Percentiles rank a stretch among this genome's conserved stretches.
phyloP scores from a whole-genome alignment of 2,888 invertebrate genomes.

The Rhagium mordax region DNA sequence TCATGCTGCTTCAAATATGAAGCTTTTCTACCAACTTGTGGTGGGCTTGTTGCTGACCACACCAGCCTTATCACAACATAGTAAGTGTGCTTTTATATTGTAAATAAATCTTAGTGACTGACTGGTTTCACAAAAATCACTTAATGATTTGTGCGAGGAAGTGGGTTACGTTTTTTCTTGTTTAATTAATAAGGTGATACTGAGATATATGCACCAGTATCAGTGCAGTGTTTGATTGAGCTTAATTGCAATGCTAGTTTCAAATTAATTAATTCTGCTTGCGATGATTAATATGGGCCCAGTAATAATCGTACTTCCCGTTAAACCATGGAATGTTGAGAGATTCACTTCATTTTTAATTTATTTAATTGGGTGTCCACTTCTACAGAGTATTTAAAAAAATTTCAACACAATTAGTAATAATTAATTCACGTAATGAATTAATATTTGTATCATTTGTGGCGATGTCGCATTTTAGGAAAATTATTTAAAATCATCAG shows the following conservation, averaged over 20 bases:
- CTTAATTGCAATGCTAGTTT: background rate
- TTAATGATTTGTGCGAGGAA: too few relatives aligned
- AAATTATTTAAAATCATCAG: too few relatives aligned
- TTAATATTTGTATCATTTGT: too few relatives aligned
- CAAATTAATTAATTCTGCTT: background rate
- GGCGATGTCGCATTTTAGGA: too few relatives aligned
- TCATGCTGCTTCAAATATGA: constrained; percentile 39
- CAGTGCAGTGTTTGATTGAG: background rate
- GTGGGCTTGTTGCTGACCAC: constrained; percentile 36
- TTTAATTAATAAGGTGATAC: too few relatives aligned
- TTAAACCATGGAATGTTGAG: background rate
- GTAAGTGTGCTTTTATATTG: constrained; percentile 36
- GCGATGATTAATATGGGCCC: background rate
- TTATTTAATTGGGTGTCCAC: too few relatives aligned
- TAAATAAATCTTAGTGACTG: too few relatives aligned
- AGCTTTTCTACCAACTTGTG: constrained; percentile 31
- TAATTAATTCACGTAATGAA: too few relatives aligned
- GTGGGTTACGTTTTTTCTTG: too few relatives aligned
- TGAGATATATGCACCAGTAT: background rate
- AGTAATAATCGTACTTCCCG: background rate
- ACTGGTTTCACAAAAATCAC: too few relatives aligned
- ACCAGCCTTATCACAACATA: constrained; percentile 34
- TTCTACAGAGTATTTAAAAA: too few relatives aligned
- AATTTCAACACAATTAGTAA: too few relatives aligned
- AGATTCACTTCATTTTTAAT: background rate